Conservation (phyloP, 2,797 vertebrate genomes). For the Coregonus sp. region DNA sequence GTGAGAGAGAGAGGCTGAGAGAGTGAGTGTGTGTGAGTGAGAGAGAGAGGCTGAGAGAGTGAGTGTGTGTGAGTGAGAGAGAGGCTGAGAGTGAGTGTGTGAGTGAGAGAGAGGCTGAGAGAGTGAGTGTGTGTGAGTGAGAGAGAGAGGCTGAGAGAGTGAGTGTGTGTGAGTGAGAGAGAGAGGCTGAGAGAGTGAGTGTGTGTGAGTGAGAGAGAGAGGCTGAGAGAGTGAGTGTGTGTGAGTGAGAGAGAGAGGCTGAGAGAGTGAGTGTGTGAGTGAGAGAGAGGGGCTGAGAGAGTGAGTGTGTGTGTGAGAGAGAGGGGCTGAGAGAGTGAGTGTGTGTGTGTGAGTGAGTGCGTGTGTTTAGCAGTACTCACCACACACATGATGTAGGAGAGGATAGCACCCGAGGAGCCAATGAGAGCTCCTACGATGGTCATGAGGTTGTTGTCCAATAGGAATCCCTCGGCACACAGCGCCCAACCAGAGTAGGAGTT, state of each 20-base stretch:
- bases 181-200: too few relatives aligned
- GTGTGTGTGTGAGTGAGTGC: not conserved
- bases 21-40: too few relatives aligned
- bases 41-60: too few relatives aligned
- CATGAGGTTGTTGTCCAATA: conserved; percentile 81
- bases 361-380: conserved; percentile 58
- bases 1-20: too few relatives aligned
- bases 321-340: not conserved
- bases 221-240: not conserved
- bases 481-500: conserved; percentile 83
- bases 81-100: not conserved
- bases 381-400: conserved; percentile 81
- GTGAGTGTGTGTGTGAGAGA: not conserved
- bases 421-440: conserved; percentile 78
- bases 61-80: too few relatives aligned
- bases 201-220: not conserved
- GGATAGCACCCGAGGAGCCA: conserved; percentile 79
- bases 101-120: too few relatives aligned
- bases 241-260: too few relatives aligned
- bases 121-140: not conserved
- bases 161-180: too few relatives aligned
- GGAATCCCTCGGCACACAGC: conserved; percentile 79
- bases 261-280: not conserved
- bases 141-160: not conserved
- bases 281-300: not conserved